A percentile compares a stretch with the other conserved stretches of the same genome.
Evolutionary conservation across 2,888 invertebrate genomes (phyloP).

Genomic region (Congeria kusceri): DNA sequence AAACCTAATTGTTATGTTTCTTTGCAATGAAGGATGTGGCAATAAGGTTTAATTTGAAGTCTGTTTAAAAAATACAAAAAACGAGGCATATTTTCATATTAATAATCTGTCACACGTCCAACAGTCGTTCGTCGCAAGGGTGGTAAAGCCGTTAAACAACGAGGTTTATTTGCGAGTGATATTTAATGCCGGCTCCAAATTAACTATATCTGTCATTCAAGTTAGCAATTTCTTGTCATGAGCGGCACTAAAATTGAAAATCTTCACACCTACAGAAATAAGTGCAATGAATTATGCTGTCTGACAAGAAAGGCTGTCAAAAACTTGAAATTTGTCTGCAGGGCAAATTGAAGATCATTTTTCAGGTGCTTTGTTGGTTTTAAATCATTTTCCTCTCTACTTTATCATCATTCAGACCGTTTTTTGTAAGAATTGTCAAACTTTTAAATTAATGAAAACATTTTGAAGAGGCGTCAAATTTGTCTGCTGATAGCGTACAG

Average conservation of each 20-base stretch:
- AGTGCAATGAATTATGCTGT: slow-evolving; percentile 13
- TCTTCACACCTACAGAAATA: slow-evolving; percentile 53
- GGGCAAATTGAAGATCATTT: slow-evolving; percentile 23
- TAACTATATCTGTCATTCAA: slow-evolving; percentile 47
- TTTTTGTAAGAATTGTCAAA: too few species aligned
- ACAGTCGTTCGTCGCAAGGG: slow-evolving; percentile 29
- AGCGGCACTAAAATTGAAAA: slow-evolving; percentile 51
- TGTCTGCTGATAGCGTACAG: too few species aligned
- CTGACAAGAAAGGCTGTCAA: slow-evolving; percentile 24
- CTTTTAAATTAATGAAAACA: too few species aligned
- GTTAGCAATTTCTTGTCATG: slow-evolving; percentile 39
- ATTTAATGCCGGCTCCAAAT: slow-evolving; percentile 54
- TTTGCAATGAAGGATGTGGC: too few species aligned
- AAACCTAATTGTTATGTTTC: too few species aligned
- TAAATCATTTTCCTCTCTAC: not conserved
- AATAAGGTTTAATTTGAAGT: too few species aligned
- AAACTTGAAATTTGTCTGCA: slow-evolving; percentile 28
- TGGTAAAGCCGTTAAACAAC: slow-evolving; percentile 42
- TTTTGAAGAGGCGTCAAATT: too few species aligned
- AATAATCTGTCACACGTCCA: slow-evolving; percentile 26
- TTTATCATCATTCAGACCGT: too few species aligned
- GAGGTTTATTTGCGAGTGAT: slow-evolving; percentile 42
- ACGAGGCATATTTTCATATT: slow-evolving; percentile 29
- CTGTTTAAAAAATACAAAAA: too few species aligned
- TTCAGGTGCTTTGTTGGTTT: slow-evolving; percentile 9